phyloP scores from a whole-genome alignment of 2,888 invertebrate genomes.

The Limnephilus auricula region DNA sequence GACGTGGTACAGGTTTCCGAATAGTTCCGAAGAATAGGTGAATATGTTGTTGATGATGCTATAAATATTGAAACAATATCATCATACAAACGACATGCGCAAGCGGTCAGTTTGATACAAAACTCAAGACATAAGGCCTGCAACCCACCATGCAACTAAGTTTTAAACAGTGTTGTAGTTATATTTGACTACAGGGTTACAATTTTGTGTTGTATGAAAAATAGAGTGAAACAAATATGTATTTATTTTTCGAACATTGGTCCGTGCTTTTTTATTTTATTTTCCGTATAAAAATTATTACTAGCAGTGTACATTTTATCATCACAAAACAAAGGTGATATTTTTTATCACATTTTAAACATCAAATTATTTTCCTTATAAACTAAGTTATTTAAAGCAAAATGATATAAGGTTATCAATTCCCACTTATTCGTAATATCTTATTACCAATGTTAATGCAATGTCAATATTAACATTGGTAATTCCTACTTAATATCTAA shows the following conservation, averaged over 20 bases:
- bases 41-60: too few species aligned
- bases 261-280: not conserved
- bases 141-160: too few species aligned
- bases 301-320: not conserved
- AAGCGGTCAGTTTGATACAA: too few species aligned
- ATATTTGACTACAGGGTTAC: not conserved
- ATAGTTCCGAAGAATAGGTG: too few species aligned
- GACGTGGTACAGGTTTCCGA: too few species aligned
- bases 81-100: too few species aligned
- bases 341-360: not conserved
- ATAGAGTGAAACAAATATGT: not conserved
- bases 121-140: too few species aligned
- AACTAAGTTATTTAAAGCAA: not conserved
- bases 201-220: not conserved
- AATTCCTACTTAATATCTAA: not conserved
- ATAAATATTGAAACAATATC: too few species aligned
- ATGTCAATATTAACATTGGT: not conserved
- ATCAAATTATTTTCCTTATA: not conserved
- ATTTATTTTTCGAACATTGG: not conserved
- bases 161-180: not conserved
- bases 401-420: not conserved
- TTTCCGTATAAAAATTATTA: not conserved
- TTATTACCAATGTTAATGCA: not conserved
- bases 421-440: not conserved
- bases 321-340: not conserved